A percentile compares a stretch with the other conserved stretches of the same genome.
phyloP scores from a whole-genome alignment of 2,888 invertebrate species.

The Exocentrus adspersus region DNA sequence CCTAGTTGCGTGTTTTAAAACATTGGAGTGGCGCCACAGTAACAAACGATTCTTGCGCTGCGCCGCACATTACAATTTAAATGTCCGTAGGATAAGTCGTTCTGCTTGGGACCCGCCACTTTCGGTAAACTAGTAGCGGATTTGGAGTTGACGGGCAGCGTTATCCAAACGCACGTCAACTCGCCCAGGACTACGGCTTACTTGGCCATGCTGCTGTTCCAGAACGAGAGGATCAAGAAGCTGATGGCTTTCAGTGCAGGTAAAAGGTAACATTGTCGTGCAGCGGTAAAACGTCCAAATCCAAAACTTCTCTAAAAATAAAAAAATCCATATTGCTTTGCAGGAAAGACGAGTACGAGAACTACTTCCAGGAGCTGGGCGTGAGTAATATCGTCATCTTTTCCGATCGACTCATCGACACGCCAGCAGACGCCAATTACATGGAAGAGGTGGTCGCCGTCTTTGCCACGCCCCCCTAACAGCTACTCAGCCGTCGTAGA shows the following conservation, averaged over 20 bases:
- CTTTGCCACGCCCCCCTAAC: constrained; percentile 81
- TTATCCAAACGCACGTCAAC: constrained; percentile 82
- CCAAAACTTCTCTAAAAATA: neutral
- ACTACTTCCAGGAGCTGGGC: constrained; percentile 75
- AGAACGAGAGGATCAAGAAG: constrained; percentile 69
- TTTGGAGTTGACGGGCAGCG: constrained; percentile 75
- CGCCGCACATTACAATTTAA: too few species aligned
- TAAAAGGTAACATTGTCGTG: constrained; percentile 54
- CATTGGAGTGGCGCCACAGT: too few species aligned
- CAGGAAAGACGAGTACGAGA: constrained; percentile 74
- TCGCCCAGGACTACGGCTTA: constrained; percentile 84
- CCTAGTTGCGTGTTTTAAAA: too few species aligned
- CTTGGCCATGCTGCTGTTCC: constrained; percentile 73
- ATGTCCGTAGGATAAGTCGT: constrained; percentile 75
- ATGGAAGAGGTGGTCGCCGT: constrained; percentile 72
- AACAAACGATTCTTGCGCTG: too few species aligned
- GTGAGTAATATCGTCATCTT: constrained; percentile 68
- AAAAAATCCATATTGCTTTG: constrained; percentile 28
- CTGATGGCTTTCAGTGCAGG: constrained; percentile 73
- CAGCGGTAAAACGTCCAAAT: too few species aligned
- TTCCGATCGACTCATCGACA: constrained; percentile 66
- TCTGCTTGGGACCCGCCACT: constrained; percentile 83
- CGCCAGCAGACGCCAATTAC: constrained; percentile 65
- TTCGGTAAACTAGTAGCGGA: constrained; percentile 75
- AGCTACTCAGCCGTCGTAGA: constrained; percentile 83